Percentiles rank a stretch among this genome's conserved stretches.
These are phyloP conservation scores for Zoanthus sansibaricus DNA, from an alignment of 92 coral and sea anemone genomes.

Conservation along the genomic window DNA sequence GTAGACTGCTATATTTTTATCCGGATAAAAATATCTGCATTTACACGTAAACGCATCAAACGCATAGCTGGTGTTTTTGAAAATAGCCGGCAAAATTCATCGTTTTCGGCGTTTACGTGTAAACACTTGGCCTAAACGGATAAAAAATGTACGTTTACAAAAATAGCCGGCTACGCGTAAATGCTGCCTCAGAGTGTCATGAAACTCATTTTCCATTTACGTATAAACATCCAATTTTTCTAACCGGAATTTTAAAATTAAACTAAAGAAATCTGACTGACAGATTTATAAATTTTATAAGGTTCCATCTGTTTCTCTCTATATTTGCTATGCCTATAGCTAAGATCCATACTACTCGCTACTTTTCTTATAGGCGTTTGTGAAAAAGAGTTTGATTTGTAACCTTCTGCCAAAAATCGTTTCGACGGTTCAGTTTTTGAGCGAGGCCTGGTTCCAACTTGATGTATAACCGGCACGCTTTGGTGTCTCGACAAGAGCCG, in stretches of 20 bases:
- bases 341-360: conserved; percentile 11
- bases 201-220: too few species aligned
- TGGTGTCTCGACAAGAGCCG: conserved; percentile 30
- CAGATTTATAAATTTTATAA: conserved; percentile 31
- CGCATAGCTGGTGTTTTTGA: too few species aligned
- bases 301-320: conserved; percentile 37
- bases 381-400: neutral
- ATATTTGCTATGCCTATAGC: neutral
- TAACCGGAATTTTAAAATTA: neutral
- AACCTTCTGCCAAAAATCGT: neutral
- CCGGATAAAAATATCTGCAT: too few species aligned
- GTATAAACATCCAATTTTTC: too few species aligned
- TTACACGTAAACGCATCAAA: too few species aligned
- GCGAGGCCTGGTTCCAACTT: conserved; percentile 4
- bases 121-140: too few species aligned
- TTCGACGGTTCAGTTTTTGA: conserved; percentile 29
- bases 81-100: too few species aligned
- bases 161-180: too few species aligned
- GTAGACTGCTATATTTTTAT: too few species aligned
- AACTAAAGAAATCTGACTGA: conserved; percentile 39
- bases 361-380: conserved; percentile 27
- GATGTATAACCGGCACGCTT: conserved; percentile 29
- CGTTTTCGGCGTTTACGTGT: too few species aligned
- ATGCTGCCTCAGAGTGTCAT: too few species aligned
- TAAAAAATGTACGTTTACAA: too few species aligned